phyloP scores from a whole-genome alignment of 2,888 invertebrate species.

The Escarpia spicata region DNA sequence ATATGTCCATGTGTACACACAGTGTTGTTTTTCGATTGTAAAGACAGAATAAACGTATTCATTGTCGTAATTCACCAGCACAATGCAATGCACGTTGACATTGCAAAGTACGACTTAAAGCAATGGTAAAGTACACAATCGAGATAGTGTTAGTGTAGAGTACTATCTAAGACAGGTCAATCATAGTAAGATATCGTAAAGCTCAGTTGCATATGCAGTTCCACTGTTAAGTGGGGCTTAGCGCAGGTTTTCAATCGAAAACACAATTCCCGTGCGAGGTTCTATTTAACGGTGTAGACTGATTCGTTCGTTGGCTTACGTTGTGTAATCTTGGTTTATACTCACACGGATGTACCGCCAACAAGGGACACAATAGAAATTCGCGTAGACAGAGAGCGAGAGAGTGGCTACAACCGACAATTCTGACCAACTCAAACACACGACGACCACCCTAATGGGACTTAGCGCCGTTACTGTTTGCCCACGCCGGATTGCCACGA shows the following conservation, averaged over 20 bases:
- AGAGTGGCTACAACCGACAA: not conserved
- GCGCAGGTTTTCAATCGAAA: not conserved
- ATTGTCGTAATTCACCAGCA: not conserved
- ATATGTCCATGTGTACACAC: not conserved
- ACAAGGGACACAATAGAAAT: not conserved
- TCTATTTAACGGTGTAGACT: not conserved
- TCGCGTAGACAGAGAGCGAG: not conserved
- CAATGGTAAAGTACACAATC: not conserved
- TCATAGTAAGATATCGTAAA: not conserved
- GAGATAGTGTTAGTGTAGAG: constrained; percentile 16
- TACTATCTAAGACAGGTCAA: not conserved
- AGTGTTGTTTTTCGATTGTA: not conserved
- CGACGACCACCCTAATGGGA: not conserved
- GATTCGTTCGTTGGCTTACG: not conserved
- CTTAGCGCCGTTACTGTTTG: not conserved
- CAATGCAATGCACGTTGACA: not conserved
- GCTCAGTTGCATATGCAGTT: not conserved
- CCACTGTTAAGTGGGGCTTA: constrained; percentile 7
- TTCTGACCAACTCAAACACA: not conserved
- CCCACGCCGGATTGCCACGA: not conserved
- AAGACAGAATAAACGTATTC: not conserved
- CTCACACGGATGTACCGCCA: not conserved
- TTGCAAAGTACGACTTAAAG: constrained; percentile 16
- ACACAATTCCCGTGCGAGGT: not conserved
- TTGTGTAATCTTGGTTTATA: not conserved